Evolutionary conservation across 2,888 invertebrate species (phyloP).

Genomic region (Mythimna lalbum): DNA sequence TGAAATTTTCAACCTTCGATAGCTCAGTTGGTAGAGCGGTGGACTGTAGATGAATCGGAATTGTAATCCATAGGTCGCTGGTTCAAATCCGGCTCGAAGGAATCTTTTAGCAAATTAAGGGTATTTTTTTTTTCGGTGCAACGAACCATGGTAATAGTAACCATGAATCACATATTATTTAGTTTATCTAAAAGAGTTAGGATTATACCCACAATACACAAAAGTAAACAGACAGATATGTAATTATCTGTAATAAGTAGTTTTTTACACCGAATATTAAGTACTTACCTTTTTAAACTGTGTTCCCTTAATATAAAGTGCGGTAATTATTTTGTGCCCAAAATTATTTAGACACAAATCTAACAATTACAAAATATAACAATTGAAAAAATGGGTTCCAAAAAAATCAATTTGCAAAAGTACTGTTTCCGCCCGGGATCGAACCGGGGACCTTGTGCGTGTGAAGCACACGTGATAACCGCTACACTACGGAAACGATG

Average conservation of each 20-base stretch:
- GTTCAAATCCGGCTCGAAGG: slow-evolving; percentile 92
- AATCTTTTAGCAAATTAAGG: slow-evolving; percentile 64
- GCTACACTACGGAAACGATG: slow-evolving; percentile 93
- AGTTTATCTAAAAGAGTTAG: not conserved
- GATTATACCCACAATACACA: not conserved
- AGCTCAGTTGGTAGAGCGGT: slow-evolving; percentile 92
- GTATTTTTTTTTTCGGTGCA: not conserved
- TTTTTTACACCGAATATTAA: too few species aligned
- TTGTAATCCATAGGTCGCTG: slow-evolving; percentile 90
- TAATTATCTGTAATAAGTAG: not conserved
- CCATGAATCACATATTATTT: not conserved
- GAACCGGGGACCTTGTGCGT: slow-evolving; percentile 94
- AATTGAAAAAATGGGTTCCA: not conserved
- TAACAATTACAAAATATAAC: not conserved
- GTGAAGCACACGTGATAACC: slow-evolving; percentile 95
- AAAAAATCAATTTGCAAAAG: slow-evolving; percentile 2
- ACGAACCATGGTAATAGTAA: not conserved
- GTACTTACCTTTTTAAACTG: too few species aligned
- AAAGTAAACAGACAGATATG: not conserved
- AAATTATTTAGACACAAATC: too few species aligned
- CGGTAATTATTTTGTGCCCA: too few species aligned
- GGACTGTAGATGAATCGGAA: slow-evolving; percentile 85
- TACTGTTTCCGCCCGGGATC: slow-evolving; percentile 93
- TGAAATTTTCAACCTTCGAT: slow-evolving; percentile 80
- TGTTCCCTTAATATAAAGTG: too few species aligned